Evolutionary conservation across 2,797 vertebrate genomes (phyloP), one percentile per base, ranked within the genome.

Genomic region (Gymnothorax javanicus): DNA sequence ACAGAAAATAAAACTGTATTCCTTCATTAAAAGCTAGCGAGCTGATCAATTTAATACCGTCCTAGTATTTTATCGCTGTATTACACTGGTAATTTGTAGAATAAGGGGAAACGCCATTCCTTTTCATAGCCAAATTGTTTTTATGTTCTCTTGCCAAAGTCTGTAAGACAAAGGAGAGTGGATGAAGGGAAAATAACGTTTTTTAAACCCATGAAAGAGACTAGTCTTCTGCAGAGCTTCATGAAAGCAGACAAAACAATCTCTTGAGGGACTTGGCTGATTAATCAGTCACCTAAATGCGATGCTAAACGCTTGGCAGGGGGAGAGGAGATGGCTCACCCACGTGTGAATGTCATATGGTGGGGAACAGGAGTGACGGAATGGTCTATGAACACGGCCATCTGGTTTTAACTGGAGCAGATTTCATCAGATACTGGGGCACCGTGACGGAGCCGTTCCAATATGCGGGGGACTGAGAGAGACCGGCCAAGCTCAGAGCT

Each of bases 281-380:
- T 92, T 90, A 91, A 89, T 92, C 92, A 93, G 93, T 93, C 93
- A 92, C 93, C 93, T 93, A 93, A 94, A 94, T 93, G 94, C 91
- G 85, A 91, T 93, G 94, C 93, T 93, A 93, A 91, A 91, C 91
- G 92, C 90, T 95, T 95, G 95, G 95, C 94, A 93, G 75, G 88
- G 87, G 90, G 62, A 17, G 88, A 89, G 91, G 93, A 93, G 93
- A 93, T 91, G 90, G 93, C 92, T 94, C 94, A 91, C 93, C 92
- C 93, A 95, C 94, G 94, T 91, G 95, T 92, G 93, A 95, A 91
- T 94, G 95, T 96, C 95, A 96, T 96, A 96, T 95, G 96, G 95
- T 93, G 94, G 94, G 90, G 93, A 94, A 94, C 92, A 94, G 94
- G 95, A 94, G 95, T 94, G 94, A 92, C 84, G 92, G 92, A 91